A percentile compares a stretch with the other conserved stretches of the same genome.
phyloP scores from a whole-genome alignment of 2,797 vertebrate species.

The Notolabrus celidotus region DNA sequence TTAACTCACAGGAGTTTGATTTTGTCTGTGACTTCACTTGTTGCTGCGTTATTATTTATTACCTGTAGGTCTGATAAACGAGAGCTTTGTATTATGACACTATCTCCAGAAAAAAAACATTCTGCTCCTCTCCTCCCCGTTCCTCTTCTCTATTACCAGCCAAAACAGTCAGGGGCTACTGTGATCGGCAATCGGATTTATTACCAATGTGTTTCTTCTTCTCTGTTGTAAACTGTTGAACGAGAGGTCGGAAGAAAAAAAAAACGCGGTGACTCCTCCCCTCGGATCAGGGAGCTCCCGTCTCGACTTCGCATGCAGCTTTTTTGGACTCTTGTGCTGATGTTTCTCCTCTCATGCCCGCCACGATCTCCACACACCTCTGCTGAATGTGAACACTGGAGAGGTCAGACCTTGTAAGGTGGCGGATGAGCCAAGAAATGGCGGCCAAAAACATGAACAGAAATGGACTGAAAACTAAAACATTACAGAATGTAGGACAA shows the following conservation, averaged over 20 bases:
- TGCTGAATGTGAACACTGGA: constrained; percentile 68
- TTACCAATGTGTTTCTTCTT: constrained; percentile 51
- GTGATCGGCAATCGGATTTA: constrained; percentile 80
- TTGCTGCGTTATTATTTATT: constrained; percentile 71
- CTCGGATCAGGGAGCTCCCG: constrained; percentile 62
- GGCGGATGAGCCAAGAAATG: constrained; percentile 22
- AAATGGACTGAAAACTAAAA: constrained; percentile 17
- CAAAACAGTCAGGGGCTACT: constrained; percentile 81
- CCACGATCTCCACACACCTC: constrained; percentile 35
- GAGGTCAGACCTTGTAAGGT: constrained; percentile 23
- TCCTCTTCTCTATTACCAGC: constrained; percentile 65
- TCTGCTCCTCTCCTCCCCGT: constrained; percentile 62
- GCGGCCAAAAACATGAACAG: constrained; percentile 37
- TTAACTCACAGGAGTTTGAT: constrained; percentile 38
- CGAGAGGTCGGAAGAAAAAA: constrained; percentile 46
- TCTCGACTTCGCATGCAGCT: constrained; percentile 70
- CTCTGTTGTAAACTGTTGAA: constrained; percentile 56
- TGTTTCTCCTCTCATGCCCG: constrained; percentile 33
- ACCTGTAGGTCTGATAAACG: constrained; percentile 58
- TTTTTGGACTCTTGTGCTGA: constrained; percentile 39
- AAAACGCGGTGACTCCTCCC: constrained; percentile 42
- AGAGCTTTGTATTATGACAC: constrained; percentile 61
- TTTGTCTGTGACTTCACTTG: constrained; percentile 46
- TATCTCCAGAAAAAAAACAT: constrained; percentile 59
- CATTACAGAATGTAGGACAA: constrained; percentile 54